A percentile compares a stretch with the other conserved stretches of the same genome.
These are phyloP conservation scores for Venturia canescens DNA, from an alignment of 1,140 invertebrate genomes.

Conservation along the genomic window DNA sequence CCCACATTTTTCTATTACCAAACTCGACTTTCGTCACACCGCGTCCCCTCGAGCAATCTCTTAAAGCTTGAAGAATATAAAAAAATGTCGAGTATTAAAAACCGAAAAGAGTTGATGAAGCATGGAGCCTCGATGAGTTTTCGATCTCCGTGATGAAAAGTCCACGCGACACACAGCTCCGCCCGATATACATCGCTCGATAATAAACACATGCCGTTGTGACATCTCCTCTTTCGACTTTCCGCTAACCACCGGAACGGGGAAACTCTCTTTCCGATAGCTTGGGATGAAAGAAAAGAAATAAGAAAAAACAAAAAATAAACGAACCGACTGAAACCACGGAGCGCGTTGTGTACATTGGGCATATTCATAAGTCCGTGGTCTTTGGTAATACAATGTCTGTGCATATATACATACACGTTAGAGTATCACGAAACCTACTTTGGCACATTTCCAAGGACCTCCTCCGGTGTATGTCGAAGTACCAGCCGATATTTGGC, in stretches of 20 bases:
- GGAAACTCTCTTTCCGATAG: neutral
- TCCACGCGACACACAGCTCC: neutral
- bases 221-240: neutral
- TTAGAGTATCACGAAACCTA: slow-evolving; percentile 37
- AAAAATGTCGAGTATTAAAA: too few relatives aligned
- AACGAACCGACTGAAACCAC: neutral
- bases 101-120: neutral
- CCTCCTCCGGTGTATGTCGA: slow-evolving; percentile 27
- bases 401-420: neutral
- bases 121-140: neutral
- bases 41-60: too few relatives aligned
- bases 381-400: slow-evolving; percentile 38
- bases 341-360: neutral
- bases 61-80: too few relatives aligned
- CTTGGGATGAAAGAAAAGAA: too few relatives aligned
- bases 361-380: slow-evolving; percentile 14
- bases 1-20: too few relatives aligned
- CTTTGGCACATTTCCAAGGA: slow-evolving; percentile 50
- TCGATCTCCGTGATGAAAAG: neutral
- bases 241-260: slow-evolving; percentile 8
- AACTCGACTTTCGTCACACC: too few relatives aligned
- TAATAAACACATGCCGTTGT: neutral
- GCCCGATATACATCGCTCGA: neutral
- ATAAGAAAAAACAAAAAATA: neutral
- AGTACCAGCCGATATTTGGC: slow-evolving; percentile 35